Evolutionary conservation across 2,797 vertebrate species (phyloP).

Genomic region (Threskiornis aethiopicus): DNA sequence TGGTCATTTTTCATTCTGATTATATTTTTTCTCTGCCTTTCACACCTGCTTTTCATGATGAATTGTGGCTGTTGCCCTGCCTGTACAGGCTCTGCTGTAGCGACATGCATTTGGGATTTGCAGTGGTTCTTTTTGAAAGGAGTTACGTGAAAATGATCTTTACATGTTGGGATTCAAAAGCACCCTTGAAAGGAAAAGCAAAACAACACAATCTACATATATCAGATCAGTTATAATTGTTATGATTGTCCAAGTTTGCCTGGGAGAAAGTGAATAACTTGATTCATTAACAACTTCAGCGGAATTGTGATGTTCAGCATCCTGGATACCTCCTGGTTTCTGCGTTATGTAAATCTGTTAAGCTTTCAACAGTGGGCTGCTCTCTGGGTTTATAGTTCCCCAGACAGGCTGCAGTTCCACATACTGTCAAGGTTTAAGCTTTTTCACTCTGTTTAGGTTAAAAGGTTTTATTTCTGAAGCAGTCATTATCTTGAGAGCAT

Average conservation of each 20-base stretch:
- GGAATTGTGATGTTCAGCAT: not conserved
- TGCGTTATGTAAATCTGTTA: not conserved
- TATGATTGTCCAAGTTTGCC: not conserved
- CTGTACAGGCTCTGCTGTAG: not conserved
- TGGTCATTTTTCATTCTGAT: not conserved
- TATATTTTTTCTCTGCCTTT: not conserved
- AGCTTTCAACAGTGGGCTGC: not conserved
- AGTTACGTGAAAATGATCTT: not conserved
- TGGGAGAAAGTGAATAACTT: not conserved
- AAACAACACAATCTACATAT: not conserved
- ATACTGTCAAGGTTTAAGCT: not conserved
- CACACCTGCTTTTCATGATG: not conserved
- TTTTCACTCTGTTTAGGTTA: not conserved
- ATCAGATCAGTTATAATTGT: not conserved
- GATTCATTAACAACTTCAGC: not conserved
- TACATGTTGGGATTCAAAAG: not conserved
- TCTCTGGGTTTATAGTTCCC: not conserved
- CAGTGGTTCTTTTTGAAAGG: not conserved
- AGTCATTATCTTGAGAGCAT: not conserved
- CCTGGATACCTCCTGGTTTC: not conserved
- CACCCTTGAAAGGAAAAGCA: not conserved
- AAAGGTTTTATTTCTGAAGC: not conserved
- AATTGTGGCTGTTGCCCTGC: not conserved
- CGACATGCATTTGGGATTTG: not conserved
- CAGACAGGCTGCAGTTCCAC: not conserved